Evolutionary conservation across 2,113 vertebrate genomes (phyloP).

Genomic region (Pachycephala philippinensis): DNA sequence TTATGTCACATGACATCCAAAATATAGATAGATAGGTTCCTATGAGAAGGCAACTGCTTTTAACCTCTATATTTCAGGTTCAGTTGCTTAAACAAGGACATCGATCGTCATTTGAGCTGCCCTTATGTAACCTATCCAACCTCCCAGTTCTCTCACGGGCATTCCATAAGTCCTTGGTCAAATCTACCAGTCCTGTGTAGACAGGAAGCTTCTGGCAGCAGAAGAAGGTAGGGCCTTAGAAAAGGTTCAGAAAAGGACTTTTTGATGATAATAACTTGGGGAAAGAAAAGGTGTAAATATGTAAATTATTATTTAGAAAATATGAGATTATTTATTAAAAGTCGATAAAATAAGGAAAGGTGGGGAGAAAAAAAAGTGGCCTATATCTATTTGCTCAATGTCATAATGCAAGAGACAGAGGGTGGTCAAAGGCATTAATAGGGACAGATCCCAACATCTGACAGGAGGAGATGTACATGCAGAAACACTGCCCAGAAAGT

Average conservation of each 20-base stretch:
- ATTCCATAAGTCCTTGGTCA: neutral
- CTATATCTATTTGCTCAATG: neutral
- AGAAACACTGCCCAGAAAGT: neutral
- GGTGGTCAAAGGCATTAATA: neutral
- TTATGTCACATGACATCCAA: neutral
- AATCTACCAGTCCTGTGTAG: neutral
- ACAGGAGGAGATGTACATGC: neutral
- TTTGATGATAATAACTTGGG: neutral
- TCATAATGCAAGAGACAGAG: neutral
- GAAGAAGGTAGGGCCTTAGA: neutral
- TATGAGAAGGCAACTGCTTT: neutral
- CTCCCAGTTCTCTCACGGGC: neutral
- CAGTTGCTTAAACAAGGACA: neutral
- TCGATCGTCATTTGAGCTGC: neutral
- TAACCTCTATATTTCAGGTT: neutral
- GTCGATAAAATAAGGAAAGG: neutral
- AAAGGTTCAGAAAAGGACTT: neutral
- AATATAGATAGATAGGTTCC: neutral
- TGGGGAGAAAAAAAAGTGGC: neutral
- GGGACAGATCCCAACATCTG: neutral
- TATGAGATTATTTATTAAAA: neutral
- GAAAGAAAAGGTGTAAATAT: fast-evolving
- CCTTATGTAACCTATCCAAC: neutral
- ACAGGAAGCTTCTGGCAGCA: neutral
- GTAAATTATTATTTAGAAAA: neutral